phyloP scores from a whole-genome alignment of 2,113 vertebrate species.

The Orycteropus afer region DNA sequence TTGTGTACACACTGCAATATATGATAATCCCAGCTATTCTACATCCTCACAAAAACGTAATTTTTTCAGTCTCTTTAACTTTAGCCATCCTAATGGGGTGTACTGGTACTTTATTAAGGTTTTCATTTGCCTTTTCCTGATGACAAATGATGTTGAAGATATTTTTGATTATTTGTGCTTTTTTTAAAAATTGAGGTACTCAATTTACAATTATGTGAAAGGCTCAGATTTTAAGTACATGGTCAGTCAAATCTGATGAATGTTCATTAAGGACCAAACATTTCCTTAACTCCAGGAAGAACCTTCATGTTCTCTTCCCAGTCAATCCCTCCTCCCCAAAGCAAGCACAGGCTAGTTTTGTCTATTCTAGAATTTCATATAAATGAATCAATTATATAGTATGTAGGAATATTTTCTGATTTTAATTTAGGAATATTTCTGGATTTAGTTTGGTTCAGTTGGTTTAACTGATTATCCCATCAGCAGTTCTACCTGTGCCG shows the following conservation, averaged over 20 bases:
- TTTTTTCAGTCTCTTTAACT: neutral
- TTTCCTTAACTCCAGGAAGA: neutral
- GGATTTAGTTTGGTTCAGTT: neutral
- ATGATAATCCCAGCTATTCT: no score
- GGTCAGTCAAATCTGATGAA: neutral
- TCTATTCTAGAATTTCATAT: neutral
- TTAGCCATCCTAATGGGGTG: neutral
- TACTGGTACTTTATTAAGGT: neutral
- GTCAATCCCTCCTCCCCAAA: neutral
- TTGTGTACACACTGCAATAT: neutral
- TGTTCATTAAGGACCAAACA: neutral
- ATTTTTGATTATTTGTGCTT: neutral
- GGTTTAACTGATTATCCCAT: neutral
- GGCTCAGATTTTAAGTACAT: neutral
- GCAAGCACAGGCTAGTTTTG: neutral
- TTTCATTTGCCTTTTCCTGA: conserved; percentile 19
- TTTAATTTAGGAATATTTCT: neutral
- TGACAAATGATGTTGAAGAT: neutral
- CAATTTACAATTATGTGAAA: conserved; percentile 1
- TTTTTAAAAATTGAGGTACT: neutral
- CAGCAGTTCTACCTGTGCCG: neutral
- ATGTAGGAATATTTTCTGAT: neutral
- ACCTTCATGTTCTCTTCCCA: neutral
- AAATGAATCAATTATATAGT: neutral
- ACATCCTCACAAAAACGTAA: neutral